A percentile compares a stretch with the other conserved stretches of the same genome.
Conservation (phyloP, 1,140 invertebrate genomes). For the Drosophila repleta region DNA sequence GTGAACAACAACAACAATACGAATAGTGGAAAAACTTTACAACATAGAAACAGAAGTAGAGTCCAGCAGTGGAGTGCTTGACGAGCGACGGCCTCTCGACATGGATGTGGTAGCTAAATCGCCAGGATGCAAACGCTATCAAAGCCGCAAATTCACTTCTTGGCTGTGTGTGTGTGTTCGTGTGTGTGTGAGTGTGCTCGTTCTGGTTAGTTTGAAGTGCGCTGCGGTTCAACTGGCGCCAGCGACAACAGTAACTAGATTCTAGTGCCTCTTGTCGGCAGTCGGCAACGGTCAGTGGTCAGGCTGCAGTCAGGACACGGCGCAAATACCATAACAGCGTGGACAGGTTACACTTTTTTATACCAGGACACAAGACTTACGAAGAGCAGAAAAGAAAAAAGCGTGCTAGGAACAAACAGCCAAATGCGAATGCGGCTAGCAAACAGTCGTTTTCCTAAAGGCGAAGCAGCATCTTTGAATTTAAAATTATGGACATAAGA, state of each 20-base stretch:
- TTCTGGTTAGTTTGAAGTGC: constrained; percentile 58
- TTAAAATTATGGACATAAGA: too few species aligned
- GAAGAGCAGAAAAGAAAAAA: constrained; percentile 19
- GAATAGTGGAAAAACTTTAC: constrained; percentile 54
- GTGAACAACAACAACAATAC: constrained; percentile 18
- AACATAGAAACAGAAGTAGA: constrained; percentile 62
- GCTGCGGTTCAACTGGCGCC: constrained; percentile 36
- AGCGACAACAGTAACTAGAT: constrained; percentile 58
- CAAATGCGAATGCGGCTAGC: not conserved
- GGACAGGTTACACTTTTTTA: constrained; percentile 29
- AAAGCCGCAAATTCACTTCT: constrained; percentile 45
- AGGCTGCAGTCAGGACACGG: constrained; percentile 15
- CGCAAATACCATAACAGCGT: constrained; percentile 14
- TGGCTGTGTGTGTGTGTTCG: constrained; percentile 18
- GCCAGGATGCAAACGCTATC: constrained; percentile 44
- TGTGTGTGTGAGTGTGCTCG: constrained; percentile 21
- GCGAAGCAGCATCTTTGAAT: too few species aligned
- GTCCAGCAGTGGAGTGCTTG: constrained; percentile 51
- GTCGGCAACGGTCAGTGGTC: constrained; percentile 42
- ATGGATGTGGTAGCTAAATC: constrained; percentile 41
- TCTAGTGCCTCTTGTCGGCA: constrained; percentile 57
- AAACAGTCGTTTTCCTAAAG: too few species aligned
- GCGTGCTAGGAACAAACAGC: not conserved
- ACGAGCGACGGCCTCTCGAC: constrained; percentile 65
- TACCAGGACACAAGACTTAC: not conserved